Base-by-base conservation (phyloP, 1,140 invertebrate genomes). In the Xylocopa sonorina region DNA sequence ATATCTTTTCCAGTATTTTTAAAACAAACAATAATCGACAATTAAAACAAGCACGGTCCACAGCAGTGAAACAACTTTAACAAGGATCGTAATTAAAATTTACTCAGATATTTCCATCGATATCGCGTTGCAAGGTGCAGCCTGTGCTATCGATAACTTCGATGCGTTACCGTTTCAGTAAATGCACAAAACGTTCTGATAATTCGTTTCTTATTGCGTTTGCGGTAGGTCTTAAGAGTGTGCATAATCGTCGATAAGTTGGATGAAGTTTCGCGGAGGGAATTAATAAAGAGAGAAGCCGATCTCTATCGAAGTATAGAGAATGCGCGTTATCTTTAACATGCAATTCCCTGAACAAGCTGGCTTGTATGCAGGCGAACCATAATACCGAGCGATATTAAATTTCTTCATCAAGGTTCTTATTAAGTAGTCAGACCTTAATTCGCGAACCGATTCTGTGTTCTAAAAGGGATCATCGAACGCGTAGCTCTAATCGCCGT, bases 321-420 rank as follows among this genome's bases (percentile, higher is more conserved):
- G 66, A 60, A 69, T 78, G 18, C 66, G 34, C 43, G 67, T 51
- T 78, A 69, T 71, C 53, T 71, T 58, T 78, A 78, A 71, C 75
- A 62, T 78, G 46, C 43, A 71, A 78, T 78, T 71, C 75, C 12
- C 32, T n/a, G 43, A 29, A 51, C 55, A 60, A 60, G 38, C 43
- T 29, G 48, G 32, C 7, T 71, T 60, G 29, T 71, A 32, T 60
- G 34, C 41, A 50, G 43, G 66, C 18, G 53, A 50, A 78, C 55
- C 24, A 46, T 71, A 71, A 78, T 78, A 78, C 55, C 66, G 24
- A 32, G 43, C 67, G 75, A 78, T 78, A 78, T 78, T 78, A 78
- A 78, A 71, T 71, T 77, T 77, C 67, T 71, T 78, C 67, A 43
- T 71, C 66, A 78, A 78, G 43, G 48, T 71, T 71, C 55, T 78